Evolutionary conservation across 2,797 vertebrate species (phyloP).

Genomic region (Lepilemur ruficaudatus): DNA sequence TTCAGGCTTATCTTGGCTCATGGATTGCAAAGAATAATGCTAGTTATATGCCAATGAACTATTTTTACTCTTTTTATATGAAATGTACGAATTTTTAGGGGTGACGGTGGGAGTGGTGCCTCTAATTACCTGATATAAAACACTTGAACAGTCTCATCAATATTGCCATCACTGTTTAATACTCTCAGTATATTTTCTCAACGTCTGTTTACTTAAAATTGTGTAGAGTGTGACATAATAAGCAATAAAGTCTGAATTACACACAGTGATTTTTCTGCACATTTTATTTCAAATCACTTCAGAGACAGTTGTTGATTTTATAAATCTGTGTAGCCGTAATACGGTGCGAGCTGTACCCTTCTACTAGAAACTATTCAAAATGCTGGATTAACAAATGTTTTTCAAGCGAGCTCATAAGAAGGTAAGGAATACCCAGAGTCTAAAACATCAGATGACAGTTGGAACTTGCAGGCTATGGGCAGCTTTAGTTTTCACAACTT

Average conservation of each 20-base stretch:
- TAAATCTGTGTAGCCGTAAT: not conserved
- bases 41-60: slow-evolving; percentile 72
- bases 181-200: slow-evolving; percentile 66
- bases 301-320: not conserved
- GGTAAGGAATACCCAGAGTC: not conserved
- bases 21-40: slow-evolving; percentile 55
- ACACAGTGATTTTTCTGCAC: not conserved
- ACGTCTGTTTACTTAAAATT: slow-evolving; percentile 47
- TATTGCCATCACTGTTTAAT: not conserved
- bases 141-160: not conserved
- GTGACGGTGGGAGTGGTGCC: not conserved
- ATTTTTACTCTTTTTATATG: slow-evolving; percentile 74
- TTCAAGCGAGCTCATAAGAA: not conserved
- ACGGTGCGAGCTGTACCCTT: not conserved
- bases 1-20: not conserved
- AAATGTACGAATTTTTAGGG: slow-evolving; percentile 21
- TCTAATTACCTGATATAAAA: slow-evolving; percentile 3
- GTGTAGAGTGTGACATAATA: slow-evolving; percentile 42
- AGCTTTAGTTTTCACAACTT: not conserved
- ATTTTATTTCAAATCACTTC: slow-evolving; percentile 36
- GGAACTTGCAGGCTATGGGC: not conserved
- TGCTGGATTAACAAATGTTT: not conserved
- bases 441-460: not conserved
- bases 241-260: slow-evolving; percentile 73
- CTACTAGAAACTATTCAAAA: not conserved